Evolutionary conservation across 2,797 vertebrate genomes (phyloP).

Genomic region (Pteropus rufus): DNA sequence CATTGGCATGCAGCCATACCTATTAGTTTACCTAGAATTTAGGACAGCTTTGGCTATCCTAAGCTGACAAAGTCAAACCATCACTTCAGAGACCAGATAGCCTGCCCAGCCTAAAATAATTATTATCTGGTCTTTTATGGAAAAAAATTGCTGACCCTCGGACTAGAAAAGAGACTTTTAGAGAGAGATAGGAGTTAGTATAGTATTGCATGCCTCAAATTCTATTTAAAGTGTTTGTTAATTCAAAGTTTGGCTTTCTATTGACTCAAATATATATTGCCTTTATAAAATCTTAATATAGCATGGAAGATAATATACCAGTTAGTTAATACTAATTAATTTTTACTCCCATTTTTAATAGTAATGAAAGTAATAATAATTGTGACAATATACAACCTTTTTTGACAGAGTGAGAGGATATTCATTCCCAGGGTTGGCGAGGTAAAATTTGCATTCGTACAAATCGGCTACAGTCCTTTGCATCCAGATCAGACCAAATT

Average conservation of each 20-base stretch:
- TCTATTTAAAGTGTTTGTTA: conserved; percentile 4
- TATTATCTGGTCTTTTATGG: not conserved
- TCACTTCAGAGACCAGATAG: not conserved
- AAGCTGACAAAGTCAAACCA: not conserved
- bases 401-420: not conserved
- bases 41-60: not conserved
- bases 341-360: conserved; percentile 36
- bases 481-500: not conserved
- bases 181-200: not conserved
- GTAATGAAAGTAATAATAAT: conserved; percentile 27
- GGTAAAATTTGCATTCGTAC: not conserved
- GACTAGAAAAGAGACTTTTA: not conserved
- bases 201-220: not conserved
- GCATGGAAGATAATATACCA: not conserved
- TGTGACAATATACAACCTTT: not conserved
- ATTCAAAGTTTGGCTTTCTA: not conserved
- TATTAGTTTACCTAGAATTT: not conserved
- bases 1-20: not conserved
- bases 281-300: not conserved
- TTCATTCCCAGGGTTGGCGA: not conserved
- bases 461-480: not conserved
- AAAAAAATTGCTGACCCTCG: not conserved
- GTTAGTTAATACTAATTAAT: conserved; percentile 1
- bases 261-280: not conserved
- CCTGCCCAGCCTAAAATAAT: not conserved